These are phyloP conservation scores for Galeopterus variegatus DNA, from an alignment of 2,113 vertebrate species.

Conservation along the genomic window DNA sequence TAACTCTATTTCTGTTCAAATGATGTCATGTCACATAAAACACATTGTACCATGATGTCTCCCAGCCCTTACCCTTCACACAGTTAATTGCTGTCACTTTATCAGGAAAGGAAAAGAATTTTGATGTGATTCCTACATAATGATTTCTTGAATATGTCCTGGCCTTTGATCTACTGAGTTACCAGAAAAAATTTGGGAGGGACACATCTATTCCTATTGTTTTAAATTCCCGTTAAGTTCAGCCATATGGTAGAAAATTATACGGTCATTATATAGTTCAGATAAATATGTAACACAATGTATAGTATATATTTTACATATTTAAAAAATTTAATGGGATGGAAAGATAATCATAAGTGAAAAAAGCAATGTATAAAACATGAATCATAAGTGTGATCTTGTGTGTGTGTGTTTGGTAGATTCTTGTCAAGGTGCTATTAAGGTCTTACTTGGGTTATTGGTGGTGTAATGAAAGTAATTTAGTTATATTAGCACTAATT, in stretches of 20 bases:
- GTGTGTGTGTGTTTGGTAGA: background rate
- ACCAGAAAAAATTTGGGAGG: conserved; percentile 14
- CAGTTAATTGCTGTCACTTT: background rate
- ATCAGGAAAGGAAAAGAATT: conserved; percentile 28
- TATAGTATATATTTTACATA: background rate
- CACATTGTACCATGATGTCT: background rate
- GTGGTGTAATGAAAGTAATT: conserved; percentile 16
- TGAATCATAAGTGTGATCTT: background rate
- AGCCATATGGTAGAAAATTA: background rate
- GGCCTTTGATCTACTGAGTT: conserved; percentile 5
- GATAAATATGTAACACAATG: background rate
- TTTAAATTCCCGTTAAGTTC: background rate
- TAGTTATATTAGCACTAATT: background rate
- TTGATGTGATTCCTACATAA: background rate
- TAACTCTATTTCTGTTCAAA: background rate
- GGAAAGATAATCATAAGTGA: conserved; percentile 44
- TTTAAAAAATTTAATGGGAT: background rate
- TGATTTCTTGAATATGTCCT: conserved; percentile 13
- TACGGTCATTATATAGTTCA: background rate
- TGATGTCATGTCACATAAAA: conserved; percentile 53
- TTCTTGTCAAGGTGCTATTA: background rate
- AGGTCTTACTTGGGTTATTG: background rate
- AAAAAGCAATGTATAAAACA: background rate
- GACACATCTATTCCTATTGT: background rate
- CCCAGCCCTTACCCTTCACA: background rate